Evolutionary conservation across 2,797 vertebrate species (phyloP).

Genomic region (Galago senegalensis): DNA sequence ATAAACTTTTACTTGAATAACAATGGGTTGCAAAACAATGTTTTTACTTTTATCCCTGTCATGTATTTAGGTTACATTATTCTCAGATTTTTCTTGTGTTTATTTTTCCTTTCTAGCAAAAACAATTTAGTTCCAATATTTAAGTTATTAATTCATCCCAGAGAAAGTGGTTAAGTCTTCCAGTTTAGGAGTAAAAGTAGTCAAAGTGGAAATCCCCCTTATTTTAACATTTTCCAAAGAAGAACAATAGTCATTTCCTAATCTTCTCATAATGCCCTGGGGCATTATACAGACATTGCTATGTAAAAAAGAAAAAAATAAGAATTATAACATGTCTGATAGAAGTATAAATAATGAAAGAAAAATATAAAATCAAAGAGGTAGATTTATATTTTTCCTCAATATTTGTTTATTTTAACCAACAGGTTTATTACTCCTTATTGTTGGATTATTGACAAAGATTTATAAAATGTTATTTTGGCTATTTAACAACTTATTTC

Average conservation of each 20-base stretch:
- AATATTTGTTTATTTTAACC: slow-evolving; percentile 32
- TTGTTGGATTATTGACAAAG: background rate
- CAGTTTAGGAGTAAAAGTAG: slow-evolving; percentile 50
- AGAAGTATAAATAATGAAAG: background rate
- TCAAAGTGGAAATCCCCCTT: slow-evolving; percentile 63
- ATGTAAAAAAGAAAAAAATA: slow-evolving; percentile 50
- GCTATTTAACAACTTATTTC: slow-evolving; percentile 40
- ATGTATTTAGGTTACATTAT: slow-evolving; percentile 58
- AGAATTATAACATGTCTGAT: slow-evolving; percentile 31
- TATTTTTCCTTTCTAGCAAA: slow-evolving; percentile 33
- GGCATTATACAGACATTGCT: slow-evolving; percentile 5
- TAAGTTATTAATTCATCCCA: slow-evolving; percentile 39
- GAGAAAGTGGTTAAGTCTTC: slow-evolving; percentile 64
- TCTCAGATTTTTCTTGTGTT: slow-evolving; percentile 26
- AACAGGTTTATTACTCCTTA: slow-evolving; percentile 6
- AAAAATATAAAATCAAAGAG: slow-evolving; percentile 47
- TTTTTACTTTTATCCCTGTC: slow-evolving; percentile 50
- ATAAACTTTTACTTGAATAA: slow-evolving; percentile 67
- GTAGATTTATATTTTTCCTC: background rate
- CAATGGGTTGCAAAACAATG: slow-evolving; percentile 28
- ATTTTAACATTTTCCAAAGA: slow-evolving; percentile 57
- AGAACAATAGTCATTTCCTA: slow-evolving; percentile 53
- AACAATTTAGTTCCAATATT: slow-evolving; percentile 40
- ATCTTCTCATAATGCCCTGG: slow-evolving; percentile 14
- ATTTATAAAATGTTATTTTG: slow-evolving; percentile 4